Percentiles rank a stretch among this genome's conserved stretches.
Evolutionary conservation across 2,797 vertebrate genomes (phyloP).

Genomic region (Perodicticus potto): DNA sequence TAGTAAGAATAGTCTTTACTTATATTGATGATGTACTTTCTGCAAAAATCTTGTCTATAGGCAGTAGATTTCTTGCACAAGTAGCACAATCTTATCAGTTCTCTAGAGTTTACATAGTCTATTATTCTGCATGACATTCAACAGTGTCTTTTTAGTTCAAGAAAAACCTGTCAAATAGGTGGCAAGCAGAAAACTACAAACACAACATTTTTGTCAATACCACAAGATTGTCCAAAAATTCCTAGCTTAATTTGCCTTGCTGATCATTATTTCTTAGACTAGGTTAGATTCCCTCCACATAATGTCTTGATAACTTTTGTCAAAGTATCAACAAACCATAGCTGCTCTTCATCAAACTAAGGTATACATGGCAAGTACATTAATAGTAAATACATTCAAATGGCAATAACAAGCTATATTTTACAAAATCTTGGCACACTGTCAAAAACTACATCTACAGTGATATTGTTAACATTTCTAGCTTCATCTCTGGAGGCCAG

Average conservation of each 20-base stretch:
- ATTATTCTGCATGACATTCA: neutral
- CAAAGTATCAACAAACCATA: conserved; percentile 49
- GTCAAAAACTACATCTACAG: conserved; percentile 41
- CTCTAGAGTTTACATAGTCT: conserved; percentile 27
- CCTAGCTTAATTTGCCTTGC: conserved; percentile 39
- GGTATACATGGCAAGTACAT: neutral
- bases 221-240: conserved; percentile 28
- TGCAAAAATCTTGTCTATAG: conserved; percentile 34
- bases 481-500: conserved; percentile 5
- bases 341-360: conserved; percentile 47
- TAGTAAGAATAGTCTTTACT: conserved; percentile 37
- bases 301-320: conserved; percentile 4
- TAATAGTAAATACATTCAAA: conserved; percentile 49
- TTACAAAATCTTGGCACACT: conserved; percentile 49
- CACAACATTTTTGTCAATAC: neutral
- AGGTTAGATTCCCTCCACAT: conserved; percentile 18
- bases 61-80: neutral
- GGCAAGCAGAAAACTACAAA: conserved; percentile 55
- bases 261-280: conserved; percentile 49
- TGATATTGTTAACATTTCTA: conserved; percentile 34
- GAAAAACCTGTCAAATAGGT: conserved; percentile 21
- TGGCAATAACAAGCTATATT: conserved; percentile 45
- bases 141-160: conserved; percentile 16
- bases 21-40: conserved; percentile 40
- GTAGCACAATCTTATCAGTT: conserved; percentile 36